These are phyloP conservation scores for Calephelis perditalis DNA, from an alignment of 2,888 invertebrate species.

Conservation along the genomic window DNA sequence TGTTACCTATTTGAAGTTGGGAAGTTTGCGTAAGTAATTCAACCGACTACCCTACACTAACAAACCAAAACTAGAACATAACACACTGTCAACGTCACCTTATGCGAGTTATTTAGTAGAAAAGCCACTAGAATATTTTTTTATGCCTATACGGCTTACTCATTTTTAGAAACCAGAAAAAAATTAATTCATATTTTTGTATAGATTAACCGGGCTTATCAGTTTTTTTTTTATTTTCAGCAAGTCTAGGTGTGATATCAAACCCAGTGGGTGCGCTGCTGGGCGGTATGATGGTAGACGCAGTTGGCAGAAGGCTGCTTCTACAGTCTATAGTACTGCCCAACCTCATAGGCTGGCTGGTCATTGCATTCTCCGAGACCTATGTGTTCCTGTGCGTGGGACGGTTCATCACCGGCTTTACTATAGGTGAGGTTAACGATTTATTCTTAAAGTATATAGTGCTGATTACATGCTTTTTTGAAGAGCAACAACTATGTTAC, in stretches of 20 bases:
- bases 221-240: constrained; percentile 46
- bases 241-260: constrained; percentile 84
- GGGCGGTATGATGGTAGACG: constrained; percentile 83
- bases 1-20: too few species aligned
- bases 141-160: too few species aligned
- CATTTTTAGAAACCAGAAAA: too few species aligned
- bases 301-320: constrained; percentile 79
- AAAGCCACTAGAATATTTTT: too few species aligned
- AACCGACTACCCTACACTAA: too few species aligned
- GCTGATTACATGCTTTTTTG: too few species aligned
- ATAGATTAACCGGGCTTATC: too few species aligned
- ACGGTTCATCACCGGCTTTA: constrained; percentile 83
- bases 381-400: constrained; percentile 82
- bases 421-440: constrained; percentile 73
- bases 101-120: too few species aligned
- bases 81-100: too few species aligned
- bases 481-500: neutral
- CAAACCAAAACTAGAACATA: too few species aligned
- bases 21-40: too few species aligned
- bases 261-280: constrained; percentile 84
- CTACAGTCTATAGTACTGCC: constrained; percentile 83
- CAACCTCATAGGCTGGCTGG: constrained; percentile 83
- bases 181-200: too few species aligned
- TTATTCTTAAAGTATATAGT: neutral
- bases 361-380: constrained; percentile 81